Evolutionary conservation across 1,140 invertebrate species (phyloP), one percentile per base, ranked within the genome.

Genomic region (Triops cancriformis): DNA sequence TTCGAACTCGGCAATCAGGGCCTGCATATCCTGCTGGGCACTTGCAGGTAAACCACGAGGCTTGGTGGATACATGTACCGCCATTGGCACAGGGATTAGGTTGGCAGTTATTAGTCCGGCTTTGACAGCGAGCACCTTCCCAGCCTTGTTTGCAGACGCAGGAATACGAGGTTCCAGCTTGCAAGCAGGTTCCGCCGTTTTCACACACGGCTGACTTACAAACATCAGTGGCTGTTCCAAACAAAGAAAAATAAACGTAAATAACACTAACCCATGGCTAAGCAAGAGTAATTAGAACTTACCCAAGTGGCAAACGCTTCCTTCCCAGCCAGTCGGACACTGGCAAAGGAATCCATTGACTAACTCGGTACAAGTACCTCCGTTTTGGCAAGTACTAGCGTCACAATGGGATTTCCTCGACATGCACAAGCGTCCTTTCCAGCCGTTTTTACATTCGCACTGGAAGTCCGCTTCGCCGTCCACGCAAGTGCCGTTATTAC

Each of bases 301-400:
- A 86, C 89, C 90, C 81, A 90, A 88, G 82, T 95, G 91, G 83
- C 94, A 95, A 77, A 90, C 86, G 73, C 89, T 87, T 37, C 94
- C 94, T 79, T 90, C 90, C 93, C 94, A 97, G 27, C 93, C 91
- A 6, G 90, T 82, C 14, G 90, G 89, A 85, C 94, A 95, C 73
- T 90, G 87, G 84, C 94, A 95, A 73, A 86, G 86, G 85, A 93
- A 95, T 18, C 88, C 88, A 81, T 92, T 89, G 76, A 90, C 88
- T 73, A 91, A 85, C 83, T 93, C 91, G 27, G 73, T 41, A 84
- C 95, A 98, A 75, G 90, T 93, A 51, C 93, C 95, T 74, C 91
- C 92, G 85, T 97, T 95, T 83, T 92, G 88, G 84, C 95, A 97
- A 1, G 95, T 92, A 12, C 42, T 41, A 28, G 87, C 87, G 79